These are phyloP conservation scores for Thamnaconus septentrionalis DNA, from an alignment of 2,113 vertebrate species.

Conservation along the genomic window DNA sequence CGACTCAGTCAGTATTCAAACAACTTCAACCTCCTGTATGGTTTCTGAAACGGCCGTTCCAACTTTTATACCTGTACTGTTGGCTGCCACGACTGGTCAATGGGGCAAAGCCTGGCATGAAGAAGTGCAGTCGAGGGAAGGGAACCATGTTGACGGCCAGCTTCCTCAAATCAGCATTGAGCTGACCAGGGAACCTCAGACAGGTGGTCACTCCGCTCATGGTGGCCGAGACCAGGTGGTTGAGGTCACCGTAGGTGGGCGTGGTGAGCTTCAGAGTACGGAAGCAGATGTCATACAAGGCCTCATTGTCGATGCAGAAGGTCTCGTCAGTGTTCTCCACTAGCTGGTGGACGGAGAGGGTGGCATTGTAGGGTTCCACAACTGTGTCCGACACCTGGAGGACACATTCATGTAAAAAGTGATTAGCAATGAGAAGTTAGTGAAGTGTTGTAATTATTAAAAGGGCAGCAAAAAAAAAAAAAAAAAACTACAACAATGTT, in stretches of 20 bases:
- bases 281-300: constrained; percentile 68
- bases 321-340: constrained; percentile 67
- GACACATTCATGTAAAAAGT: neutral
- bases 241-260: constrained; percentile 78
- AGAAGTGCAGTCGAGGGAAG: constrained; percentile 65
- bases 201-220: constrained; percentile 93
- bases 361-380: constrained; percentile 66
- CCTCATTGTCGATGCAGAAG: constrained; percentile 67
- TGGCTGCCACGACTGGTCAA: constrained; percentile 62
- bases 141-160: constrained; percentile 78
- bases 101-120: constrained; percentile 64
- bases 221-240: constrained; percentile 89
- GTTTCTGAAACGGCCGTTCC: neutral
- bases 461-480: no score
- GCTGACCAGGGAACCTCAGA: constrained; percentile 87
- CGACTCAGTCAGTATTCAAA: neutral
- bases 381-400: constrained; percentile 62
- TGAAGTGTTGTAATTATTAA: neutral
- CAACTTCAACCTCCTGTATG: neutral
- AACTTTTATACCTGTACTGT: constrained; percentile 51
- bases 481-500: neutral
- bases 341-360: constrained; percentile 65
- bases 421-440: neutral
- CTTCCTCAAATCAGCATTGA: constrained; percentile 89
- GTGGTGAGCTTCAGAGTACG: constrained; percentile 63